phyloP scores from a whole-genome alignment of 2,113 vertebrate species.

The Clarias macrocephalus region DNA sequence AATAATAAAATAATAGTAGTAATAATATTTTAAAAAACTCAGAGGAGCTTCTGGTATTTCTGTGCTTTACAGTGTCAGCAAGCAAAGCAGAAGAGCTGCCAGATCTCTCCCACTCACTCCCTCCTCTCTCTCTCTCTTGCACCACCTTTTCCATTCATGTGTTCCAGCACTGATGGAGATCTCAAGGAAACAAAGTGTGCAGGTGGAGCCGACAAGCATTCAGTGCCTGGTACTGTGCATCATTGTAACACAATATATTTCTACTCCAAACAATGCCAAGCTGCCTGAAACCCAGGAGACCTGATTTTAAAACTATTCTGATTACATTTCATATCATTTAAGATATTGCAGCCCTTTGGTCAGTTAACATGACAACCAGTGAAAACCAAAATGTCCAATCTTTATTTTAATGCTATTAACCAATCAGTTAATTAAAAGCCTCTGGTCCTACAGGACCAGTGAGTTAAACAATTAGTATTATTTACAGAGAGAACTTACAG shows the following conservation, averaged over 20 bases:
- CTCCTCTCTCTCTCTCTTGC: neutral
- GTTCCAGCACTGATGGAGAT: neutral
- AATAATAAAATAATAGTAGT: neutral
- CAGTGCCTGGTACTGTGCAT: neutral
- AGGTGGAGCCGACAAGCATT: neutral
- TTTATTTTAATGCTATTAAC: too few relatives aligned
- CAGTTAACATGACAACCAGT: neutral
- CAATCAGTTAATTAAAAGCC: too few relatives aligned
- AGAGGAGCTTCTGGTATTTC: neutral
- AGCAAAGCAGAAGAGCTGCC: neutral
- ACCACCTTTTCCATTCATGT: neutral
- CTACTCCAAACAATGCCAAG: neutral
- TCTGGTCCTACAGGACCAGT: too few relatives aligned
- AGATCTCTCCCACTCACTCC: neutral
- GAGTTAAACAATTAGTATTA: too few relatives aligned
- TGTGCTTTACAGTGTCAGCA: neutral
- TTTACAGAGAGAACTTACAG: too few relatives aligned
- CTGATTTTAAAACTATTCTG: neutral
- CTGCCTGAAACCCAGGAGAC: neutral
- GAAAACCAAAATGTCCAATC: neutral
- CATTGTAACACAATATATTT: neutral
- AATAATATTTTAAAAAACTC: neutral
- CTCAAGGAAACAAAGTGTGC: neutral
- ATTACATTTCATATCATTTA: neutral
- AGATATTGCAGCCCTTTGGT: neutral